A percentile compares a stretch with the other conserved stretches of the same genome.
phyloP scores from a whole-genome alignment of 2,888 invertebrate genomes.

The Ochropacha duplaris region DNA sequence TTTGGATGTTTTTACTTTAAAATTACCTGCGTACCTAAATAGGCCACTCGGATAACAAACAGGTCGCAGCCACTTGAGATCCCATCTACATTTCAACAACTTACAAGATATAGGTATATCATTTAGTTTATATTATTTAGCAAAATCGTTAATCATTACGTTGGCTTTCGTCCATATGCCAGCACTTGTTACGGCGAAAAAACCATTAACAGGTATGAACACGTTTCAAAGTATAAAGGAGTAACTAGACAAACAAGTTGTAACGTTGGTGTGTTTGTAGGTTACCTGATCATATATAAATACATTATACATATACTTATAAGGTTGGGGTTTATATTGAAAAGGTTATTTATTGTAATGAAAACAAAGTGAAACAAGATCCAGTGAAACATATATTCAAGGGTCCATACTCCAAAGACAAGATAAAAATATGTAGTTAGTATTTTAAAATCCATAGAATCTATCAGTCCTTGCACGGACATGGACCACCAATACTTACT shows the following conservation, averaged over 20 bases:
- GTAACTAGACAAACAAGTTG: neutral
- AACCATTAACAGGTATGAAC: neutral
- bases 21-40: slow-evolving; percentile 17
- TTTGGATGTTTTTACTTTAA: neutral
- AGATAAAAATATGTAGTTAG: no score
- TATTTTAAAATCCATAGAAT: no score
- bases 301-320: neutral
- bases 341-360: no score
- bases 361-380: no score
- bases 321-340: no score
- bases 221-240: neutral
- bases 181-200: slow-evolving; percentile 8
- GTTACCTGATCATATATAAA: no score
- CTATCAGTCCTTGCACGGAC: no score
- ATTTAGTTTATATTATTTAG: slow-evolving; percentile 33
- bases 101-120: slow-evolving; percentile 25
- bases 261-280: neutral
- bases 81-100: slow-evolving; percentile 26
- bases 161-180: slow-evolving; percentile 33
- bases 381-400: no score
- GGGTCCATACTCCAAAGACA: no score
- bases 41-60: slow-evolving; percentile 34
- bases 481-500: no score
- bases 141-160: slow-evolving; percentile 23
- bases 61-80: slow-evolving; percentile 20